Evolutionary conservation across 2,797 vertebrate genomes (phyloP).

Genomic region (Menidia menidia): DNA sequence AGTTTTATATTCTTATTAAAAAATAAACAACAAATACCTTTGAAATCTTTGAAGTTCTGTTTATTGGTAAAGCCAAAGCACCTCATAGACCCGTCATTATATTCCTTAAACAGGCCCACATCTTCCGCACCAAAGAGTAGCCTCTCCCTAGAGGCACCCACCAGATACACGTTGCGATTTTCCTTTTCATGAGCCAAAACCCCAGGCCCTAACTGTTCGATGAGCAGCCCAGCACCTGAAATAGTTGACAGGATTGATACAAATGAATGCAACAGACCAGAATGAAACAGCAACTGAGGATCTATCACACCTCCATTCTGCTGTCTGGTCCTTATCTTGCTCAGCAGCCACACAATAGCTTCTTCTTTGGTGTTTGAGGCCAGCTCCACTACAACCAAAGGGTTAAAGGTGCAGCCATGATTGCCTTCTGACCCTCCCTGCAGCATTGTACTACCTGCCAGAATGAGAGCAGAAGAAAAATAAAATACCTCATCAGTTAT

Average conservation of each 20-base stretch:
- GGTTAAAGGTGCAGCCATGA: conserved; percentile 80
- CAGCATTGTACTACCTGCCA: conserved; percentile 61
- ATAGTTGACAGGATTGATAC: background rate
- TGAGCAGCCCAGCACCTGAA: conserved; percentile 89
- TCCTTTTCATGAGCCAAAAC: conserved; percentile 73
- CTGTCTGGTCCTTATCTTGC: conserved; percentile 87
- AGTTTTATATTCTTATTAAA: too few species aligned
- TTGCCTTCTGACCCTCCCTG: conserved; percentile 55
- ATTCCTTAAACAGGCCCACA: conserved; percentile 92
- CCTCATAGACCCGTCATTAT: conserved; percentile 90
- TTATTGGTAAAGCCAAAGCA: conserved; percentile 88
- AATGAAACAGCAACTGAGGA: background rate
- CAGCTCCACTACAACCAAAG: conserved; percentile 92
- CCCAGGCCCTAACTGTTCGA: conserved; percentile 84
- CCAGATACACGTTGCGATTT: conserved; percentile 88
- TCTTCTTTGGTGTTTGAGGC: conserved; percentile 86
- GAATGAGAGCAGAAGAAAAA: conserved; percentile 11
- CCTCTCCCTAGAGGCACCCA: conserved; percentile 87
- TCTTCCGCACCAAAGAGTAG: conserved; percentile 92
- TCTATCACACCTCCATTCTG: conserved; percentile 86
- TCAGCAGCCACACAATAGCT: conserved; percentile 89
- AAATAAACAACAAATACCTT: conserved; percentile 73
- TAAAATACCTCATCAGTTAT: background rate
- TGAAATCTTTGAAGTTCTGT: conserved; percentile 89
- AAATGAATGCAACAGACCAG: background rate